These are phyloP conservation scores for Cotesia glomerata DNA, from an alignment of 1,140 invertebrate genomes.

Conservation along the genomic window DNA sequence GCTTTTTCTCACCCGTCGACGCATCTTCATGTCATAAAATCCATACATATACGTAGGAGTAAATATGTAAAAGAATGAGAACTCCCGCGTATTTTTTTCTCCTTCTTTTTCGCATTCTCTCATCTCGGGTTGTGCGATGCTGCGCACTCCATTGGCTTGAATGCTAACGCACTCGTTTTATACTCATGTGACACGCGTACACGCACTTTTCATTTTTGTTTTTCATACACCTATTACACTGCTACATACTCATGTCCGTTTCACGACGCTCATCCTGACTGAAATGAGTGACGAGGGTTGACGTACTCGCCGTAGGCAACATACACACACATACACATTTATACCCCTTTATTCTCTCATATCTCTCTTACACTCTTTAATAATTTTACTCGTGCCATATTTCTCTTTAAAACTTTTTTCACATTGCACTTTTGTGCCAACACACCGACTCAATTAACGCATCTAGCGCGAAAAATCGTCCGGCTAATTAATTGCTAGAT, in stretches of 20 bases:
- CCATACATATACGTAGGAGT: conserved; percentile 1
- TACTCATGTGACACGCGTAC: background rate
- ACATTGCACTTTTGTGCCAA: background rate
- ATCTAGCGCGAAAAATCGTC: background rate
- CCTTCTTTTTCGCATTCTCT: conserved; percentile 9
- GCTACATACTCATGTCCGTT: background rate
- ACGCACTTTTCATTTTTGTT: conserved; percentile 13
- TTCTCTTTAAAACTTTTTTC: background rate
- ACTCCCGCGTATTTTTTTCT: conserved; percentile 8
- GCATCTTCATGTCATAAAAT: background rate
- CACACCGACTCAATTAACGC: conserved; percentile 5
- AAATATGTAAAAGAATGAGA: conserved; percentile 1
- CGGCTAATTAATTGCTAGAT: background rate
- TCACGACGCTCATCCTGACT: background rate
- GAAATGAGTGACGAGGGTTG: conserved; percentile 17
- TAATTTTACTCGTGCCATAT: background rate
- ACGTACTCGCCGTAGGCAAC: background rate
- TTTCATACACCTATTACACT: background rate
- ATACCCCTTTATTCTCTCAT: background rate
- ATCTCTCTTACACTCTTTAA: background rate
- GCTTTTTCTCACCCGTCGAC: conserved; percentile 2
- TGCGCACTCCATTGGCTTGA: conserved; percentile 16
- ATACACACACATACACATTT: background rate
- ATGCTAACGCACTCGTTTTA: conserved; percentile 5
- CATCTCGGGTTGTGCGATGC: background rate